A percentile compares a stretch with the other conserved stretches of the same genome.
Conservation (phyloP, 2,888 invertebrate genomes). For the Standfussiana lucernea region DNA sequence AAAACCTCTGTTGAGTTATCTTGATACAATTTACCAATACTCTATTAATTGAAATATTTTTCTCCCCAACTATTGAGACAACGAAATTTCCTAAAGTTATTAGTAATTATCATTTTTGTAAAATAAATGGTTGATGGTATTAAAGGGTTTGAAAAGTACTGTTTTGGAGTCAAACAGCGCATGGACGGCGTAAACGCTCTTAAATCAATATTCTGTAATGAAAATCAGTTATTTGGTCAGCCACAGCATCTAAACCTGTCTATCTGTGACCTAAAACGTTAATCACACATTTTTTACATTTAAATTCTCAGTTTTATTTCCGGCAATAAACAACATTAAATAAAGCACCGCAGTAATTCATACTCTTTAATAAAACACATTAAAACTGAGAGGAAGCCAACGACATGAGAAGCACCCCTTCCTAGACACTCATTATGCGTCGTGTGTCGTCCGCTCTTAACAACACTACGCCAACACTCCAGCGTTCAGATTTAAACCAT, state of each 20-base stretch:
- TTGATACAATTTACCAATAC: too few species aligned
- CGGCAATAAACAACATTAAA: background rate
- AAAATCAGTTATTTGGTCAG: background rate
- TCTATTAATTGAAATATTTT: too few species aligned
- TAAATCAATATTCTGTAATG: too few species aligned
- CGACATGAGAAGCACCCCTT: slow-evolving; percentile 42
- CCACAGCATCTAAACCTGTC: background rate
- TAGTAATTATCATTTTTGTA: too few species aligned
- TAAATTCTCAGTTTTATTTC: background rate
- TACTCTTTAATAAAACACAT: slow-evolving; percentile 37
- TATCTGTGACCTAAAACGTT: too few species aligned
- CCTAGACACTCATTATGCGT: slow-evolving; percentile 74
- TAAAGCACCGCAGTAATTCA: background rate
- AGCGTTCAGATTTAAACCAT: slow-evolving; percentile 67
- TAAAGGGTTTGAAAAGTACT: too few species aligned
- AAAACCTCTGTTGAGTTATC: too few species aligned
- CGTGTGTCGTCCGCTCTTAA: slow-evolving; percentile 73
- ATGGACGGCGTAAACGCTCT: too few species aligned
- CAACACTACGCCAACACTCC: slow-evolving; percentile 69
- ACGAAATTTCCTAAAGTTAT: too few species aligned
- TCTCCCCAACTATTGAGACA: too few species aligned
- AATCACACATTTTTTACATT: background rate
- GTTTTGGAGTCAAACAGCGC: too few species aligned
- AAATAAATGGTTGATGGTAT: too few species aligned
- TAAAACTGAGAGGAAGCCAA: slow-evolving; percentile 40